Conservation (phyloP, 2,113 vertebrate species). For the Sarotherodon lohbergeri region DNA sequence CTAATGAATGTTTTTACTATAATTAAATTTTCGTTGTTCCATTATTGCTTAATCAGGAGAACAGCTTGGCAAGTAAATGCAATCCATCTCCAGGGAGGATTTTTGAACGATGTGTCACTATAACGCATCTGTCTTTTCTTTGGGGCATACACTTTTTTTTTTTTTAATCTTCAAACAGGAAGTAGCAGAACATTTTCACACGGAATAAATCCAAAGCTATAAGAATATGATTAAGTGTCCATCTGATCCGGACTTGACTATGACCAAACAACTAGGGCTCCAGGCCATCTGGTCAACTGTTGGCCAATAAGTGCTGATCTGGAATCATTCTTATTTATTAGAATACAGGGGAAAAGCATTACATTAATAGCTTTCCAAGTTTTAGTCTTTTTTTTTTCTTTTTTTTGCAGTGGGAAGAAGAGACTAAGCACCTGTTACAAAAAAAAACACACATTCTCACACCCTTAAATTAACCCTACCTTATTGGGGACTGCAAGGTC, state of each 20-base stretch:
- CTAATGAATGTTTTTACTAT: slow-evolving; percentile 37
- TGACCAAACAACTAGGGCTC: not conserved
- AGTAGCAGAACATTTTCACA: not conserved
- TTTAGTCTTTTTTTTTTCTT: not conserved
- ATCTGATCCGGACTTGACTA: not conserved
- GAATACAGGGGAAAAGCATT: not conserved
- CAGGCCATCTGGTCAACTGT: not conserved
- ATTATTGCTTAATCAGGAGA: slow-evolving; percentile 19
- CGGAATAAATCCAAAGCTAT: not conserved
- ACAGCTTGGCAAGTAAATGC: slow-evolving; percentile 14
- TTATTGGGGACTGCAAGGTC: not conserved
- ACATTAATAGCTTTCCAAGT: not conserved
- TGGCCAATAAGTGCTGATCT: not conserved
- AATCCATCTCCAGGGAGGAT: slow-evolving; percentile 14
- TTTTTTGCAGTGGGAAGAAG: not conserved
- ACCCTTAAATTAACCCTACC: not conserved
- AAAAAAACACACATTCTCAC: not conserved
- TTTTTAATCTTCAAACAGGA: not conserved
- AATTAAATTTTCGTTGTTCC: slow-evolving; percentile 24
- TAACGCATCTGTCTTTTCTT: not conserved
- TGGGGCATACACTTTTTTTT: not conserved
- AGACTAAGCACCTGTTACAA: not conserved
- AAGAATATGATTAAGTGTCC: not conserved
- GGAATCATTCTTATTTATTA: not conserved
- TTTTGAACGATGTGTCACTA: not conserved